phyloP scores from a whole-genome alignment of 2,113 vertebrate species.

The Poeciliopsis retropinna region DNA sequence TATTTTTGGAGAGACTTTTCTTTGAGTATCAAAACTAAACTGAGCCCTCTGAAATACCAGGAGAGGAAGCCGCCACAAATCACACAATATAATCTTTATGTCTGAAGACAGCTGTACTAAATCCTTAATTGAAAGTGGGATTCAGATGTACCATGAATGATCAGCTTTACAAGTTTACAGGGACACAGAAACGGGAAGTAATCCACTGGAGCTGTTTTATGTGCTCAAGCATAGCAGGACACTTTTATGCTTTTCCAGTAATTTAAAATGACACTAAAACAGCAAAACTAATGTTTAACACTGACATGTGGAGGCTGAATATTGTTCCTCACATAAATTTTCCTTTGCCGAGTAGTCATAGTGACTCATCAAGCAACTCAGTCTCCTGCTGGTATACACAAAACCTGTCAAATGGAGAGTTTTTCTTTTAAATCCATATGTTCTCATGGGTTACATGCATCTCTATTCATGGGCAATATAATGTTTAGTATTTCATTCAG shows the following conservation, averaged over 20 bases:
- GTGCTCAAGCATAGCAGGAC: constrained; percentile 40
- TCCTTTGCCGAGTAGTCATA: constrained; percentile 64
- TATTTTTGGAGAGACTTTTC: constrained; percentile 47
- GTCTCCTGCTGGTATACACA: constrained; percentile 62
- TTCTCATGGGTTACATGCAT: constrained; percentile 36
- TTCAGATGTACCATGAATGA: constrained; percentile 70
- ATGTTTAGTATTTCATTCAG: constrained; percentile 11
- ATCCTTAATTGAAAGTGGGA: constrained; percentile 75
- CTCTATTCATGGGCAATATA: constrained; percentile 21
- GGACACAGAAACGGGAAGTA: constrained; percentile 59
- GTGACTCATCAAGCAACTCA: constrained; percentile 63
- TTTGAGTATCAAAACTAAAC: constrained; percentile 54
- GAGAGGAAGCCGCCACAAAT: constrained; percentile 59
- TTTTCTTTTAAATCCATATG: constrained; percentile 30
- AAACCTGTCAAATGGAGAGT: constrained; percentile 57
- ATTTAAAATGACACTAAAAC: constrained; percentile 74
- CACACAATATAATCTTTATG: constrained; percentile 75
- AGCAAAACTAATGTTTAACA: constrained; percentile 68
- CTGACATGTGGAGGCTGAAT: constrained; percentile 69
- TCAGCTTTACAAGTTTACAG: constrained; percentile 65
- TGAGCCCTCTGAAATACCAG: constrained; percentile 34
- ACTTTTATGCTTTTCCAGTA: constrained; percentile 72
- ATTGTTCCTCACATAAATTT: constrained; percentile 70
- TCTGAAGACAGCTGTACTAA: constrained; percentile 72
- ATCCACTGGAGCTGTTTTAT: constrained; percentile 63